A percentile compares a stretch with the other conserved stretches of the same genome.
Conservation (phyloP, 1,140 invertebrate species). For the Lerema accius region DNA sequence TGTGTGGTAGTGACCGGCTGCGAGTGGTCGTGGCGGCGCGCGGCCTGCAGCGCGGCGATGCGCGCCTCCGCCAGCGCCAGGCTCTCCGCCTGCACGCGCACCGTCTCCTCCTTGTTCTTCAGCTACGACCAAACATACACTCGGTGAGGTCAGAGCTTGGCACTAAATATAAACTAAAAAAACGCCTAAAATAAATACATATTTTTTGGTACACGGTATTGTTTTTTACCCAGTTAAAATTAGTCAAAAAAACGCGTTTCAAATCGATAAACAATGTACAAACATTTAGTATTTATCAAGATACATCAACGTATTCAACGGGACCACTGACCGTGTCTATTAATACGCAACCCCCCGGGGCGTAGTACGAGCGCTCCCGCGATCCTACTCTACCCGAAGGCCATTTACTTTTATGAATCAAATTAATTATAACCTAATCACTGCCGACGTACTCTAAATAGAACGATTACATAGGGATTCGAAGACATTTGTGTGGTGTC, state of each 20-base stretch:
- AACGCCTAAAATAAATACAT: too few species aligned
- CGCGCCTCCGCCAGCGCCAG: constrained; percentile 59
- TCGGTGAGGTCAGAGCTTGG: too few species aligned
- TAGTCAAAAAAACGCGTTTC: too few species aligned
- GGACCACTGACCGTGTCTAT: neutral
- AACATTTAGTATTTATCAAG: neutral
- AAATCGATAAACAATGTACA: too few species aligned
- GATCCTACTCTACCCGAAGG: neutral
- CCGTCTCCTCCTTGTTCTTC: constrained; percentile 69
- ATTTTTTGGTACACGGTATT: too few species aligned
- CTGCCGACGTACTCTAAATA: neutral
- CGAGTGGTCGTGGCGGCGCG: constrained; percentile 27
- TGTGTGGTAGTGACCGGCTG: too few species aligned
- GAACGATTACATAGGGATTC: neutral
- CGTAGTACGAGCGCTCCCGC: neutral
- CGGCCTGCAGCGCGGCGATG: constrained; percentile 50
- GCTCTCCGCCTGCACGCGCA: constrained; percentile 63
- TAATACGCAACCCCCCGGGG: neutral
- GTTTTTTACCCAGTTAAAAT: too few species aligned
- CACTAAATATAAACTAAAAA: too few species aligned
- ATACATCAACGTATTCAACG: neutral
- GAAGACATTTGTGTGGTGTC: neutral
- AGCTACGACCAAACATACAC: constrained; percentile 40
- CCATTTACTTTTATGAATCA: neutral
- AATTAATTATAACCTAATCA: constrained; percentile 11